Conservation (phyloP, 2,113 vertebrate species). For the Rafetus swinhoei region DNA sequence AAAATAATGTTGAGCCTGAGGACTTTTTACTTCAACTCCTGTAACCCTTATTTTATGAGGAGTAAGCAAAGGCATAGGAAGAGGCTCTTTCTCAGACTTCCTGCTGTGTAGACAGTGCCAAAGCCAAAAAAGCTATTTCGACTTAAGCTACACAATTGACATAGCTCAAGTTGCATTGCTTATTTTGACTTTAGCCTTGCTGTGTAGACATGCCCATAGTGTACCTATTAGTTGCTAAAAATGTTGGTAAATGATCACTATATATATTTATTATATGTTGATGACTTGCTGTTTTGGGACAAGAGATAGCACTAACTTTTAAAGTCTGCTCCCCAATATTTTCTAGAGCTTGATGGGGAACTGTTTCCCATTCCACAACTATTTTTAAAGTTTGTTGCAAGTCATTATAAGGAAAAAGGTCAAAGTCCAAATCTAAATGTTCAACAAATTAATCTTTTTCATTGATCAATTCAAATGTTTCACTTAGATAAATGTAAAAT, state of each 20-base stretch:
- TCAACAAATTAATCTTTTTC: background rate
- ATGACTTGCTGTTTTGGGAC: constrained; percentile 20
- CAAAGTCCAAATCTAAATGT: background rate
- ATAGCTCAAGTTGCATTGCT: no score
- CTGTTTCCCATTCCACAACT: background rate
- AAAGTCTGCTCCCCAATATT: background rate
- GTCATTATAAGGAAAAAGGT: no score
- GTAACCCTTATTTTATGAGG: no score
- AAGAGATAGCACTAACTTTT: constrained; percentile 12
- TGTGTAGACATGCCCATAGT: background rate
- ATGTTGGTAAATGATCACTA: constrained; percentile 18
- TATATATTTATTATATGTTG: constrained; percentile 30
- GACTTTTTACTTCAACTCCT: no score
- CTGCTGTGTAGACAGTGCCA: no score
- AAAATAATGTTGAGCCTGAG: no score
- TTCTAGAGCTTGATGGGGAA: background rate
- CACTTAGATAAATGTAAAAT: background rate
- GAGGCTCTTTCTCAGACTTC: no score
- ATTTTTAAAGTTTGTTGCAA: background rate
- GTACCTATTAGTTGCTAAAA: constrained; percentile 39
- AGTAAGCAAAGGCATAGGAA: no score
- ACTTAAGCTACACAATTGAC: no score
- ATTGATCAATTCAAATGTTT: no score
- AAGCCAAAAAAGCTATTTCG: no score
- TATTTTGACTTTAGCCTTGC: no score